Evolutionary conservation across 2,888 invertebrate species (phyloP).

Genomic region (Crepidodera aurea): DNA sequence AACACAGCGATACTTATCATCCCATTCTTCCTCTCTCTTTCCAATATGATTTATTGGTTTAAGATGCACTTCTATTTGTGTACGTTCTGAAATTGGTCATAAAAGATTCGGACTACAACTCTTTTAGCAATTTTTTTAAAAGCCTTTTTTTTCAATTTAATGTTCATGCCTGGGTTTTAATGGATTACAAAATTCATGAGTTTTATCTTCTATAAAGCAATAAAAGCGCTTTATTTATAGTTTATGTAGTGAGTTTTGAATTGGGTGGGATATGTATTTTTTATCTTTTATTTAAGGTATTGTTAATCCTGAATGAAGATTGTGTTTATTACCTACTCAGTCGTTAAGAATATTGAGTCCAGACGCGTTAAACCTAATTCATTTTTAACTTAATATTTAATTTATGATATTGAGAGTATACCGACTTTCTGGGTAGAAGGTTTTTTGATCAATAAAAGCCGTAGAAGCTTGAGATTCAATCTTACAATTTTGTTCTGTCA

Average conservation of each 20-base stretch:
- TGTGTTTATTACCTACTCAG: neutral
- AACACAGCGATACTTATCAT: neutral
- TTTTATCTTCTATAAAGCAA: constrained; percentile 19
- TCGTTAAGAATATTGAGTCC: neutral
- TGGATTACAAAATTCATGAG: constrained; percentile 13
- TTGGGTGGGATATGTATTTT: neutral
- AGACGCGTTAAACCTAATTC: neutral
- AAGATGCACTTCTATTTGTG: constrained; percentile 4
- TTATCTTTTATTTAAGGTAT: neutral
- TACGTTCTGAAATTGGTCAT: constrained; percentile 7
- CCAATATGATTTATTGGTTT: constrained; percentile 7
- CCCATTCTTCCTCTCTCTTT: neutral
- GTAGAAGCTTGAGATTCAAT: too few species aligned
- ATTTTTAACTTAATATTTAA: too few species aligned
- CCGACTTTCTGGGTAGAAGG: too few species aligned
- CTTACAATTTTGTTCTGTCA: too few species aligned
- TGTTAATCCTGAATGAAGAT: neutral
- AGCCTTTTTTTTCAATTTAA: neutral
- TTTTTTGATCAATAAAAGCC: too few species aligned
- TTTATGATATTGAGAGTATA: too few species aligned
- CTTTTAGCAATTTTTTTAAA: constrained; percentile 14
- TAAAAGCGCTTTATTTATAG: constrained; percentile 19
- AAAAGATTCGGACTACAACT: constrained; percentile 17
- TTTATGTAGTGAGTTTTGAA: neutral
- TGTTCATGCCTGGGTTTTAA: neutral